Evolutionary conservation across 1,140 invertebrate genomes (phyloP), one percentile per base, ranked within the genome.

Genomic region (Lasioglossum baleicum): DNA sequence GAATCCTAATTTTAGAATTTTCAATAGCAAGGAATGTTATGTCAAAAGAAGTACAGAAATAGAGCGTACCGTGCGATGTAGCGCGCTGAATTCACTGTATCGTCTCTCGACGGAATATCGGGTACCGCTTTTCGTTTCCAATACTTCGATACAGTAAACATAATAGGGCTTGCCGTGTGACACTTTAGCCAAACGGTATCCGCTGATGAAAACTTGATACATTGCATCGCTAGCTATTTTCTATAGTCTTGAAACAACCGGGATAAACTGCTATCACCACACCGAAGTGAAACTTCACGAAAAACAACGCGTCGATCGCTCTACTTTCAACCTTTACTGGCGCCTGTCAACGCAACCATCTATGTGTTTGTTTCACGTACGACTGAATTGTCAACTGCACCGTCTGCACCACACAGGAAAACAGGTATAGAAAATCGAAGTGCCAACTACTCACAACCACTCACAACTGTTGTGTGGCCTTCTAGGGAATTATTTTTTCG

Each of bases 1-100:
- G 42, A 61, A 63, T 17, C 31, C 31, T 64, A 13, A 48, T 35
- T 15, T 20, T 22, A 6, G 13, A 53, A 15, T 15, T 53, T 5
- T 15, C 7, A 10, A 7, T 22, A n/a, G 15, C 11, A 10, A 61
- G 22, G 44, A 63, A 17, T 51, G 15, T 5, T 35, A 26, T 40
- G 60, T 51, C 15, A 17, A 56, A 42, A 22, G 8, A 15, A 51
- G 68, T 10, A 6, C 20, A 56, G 20, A 35, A 20, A 68, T 58
- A 35, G 4, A 67, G 82, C 88, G 84, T 92, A 95, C 94, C 92
- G 93, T 92, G 78, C 94, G 93, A 88, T 95, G 94, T n/a, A 95
- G 87, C n/a, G 93, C 91, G 79, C 94, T 94, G 90, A 95, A 95
- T 88, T 94, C 94, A 77, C 94, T 94, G 83, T 95, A 95, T 90